Conservation (phyloP, 2,888 invertebrate genomes). For the Hanleya hanleyi region DNA sequence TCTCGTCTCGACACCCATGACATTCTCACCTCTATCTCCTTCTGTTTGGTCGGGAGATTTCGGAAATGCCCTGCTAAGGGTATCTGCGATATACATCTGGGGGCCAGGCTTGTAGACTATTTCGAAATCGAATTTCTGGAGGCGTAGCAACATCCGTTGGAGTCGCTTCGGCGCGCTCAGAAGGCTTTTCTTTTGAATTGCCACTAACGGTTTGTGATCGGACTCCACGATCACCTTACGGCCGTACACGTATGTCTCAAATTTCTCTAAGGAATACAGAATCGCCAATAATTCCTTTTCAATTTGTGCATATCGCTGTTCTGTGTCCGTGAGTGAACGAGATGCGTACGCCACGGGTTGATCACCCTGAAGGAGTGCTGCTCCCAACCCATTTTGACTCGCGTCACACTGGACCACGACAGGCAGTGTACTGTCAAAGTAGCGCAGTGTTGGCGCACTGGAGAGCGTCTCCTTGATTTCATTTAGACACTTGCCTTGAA, state of each 20-base stretch:
- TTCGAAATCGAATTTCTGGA: constrained; percentile 26
- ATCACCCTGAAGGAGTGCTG: constrained; percentile 31
- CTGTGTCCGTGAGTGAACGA: constrained; percentile 32
- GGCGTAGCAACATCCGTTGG: constrained; percentile 19
- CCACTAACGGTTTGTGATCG: constrained; percentile 37
- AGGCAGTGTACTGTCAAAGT: constrained; percentile 17
- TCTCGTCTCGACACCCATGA: not conserved
- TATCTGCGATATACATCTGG: constrained; percentile 9
- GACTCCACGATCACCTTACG: constrained; percentile 29
- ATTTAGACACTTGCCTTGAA: constrained; percentile 22
- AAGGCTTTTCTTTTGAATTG: constrained; percentile 22
- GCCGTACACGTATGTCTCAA: constrained; percentile 35
- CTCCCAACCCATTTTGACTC: constrained; percentile 19
- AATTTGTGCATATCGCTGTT: constrained; percentile 37
- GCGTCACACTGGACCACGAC: constrained; percentile 31
- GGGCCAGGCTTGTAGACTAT: constrained; percentile 11
- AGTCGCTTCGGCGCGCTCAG: constrained; percentile 16
- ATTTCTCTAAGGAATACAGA: constrained; percentile 32
- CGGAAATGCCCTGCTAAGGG: constrained; percentile 18
- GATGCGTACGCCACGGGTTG: constrained; percentile 41
- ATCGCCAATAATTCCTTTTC: constrained; percentile 37
- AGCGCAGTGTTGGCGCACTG: constrained; percentile 20
- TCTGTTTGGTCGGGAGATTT: not conserved
- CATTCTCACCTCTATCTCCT: not conserved
- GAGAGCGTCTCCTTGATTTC: constrained; percentile 28